Evolutionary conservation across 2,888 invertebrate species (phyloP).

Genomic region (Synergus japonicus): DNA sequence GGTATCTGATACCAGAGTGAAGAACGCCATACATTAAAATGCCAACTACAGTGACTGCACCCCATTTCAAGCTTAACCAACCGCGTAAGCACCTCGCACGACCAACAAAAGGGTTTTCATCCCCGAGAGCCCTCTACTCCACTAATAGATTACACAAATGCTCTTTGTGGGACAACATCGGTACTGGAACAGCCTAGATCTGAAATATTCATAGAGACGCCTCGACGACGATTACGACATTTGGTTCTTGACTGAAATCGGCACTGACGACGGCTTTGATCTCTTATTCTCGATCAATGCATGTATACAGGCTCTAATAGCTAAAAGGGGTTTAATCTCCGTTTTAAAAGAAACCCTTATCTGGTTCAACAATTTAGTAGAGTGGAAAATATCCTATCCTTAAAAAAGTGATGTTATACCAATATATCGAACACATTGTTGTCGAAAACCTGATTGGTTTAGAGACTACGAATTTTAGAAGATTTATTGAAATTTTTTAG

Average conservation of each 20-base stretch:
- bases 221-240: slow-evolving; percentile 61
- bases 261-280: slow-evolving; percentile 62
- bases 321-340: slow-evolving; percentile 9
- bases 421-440: too few relatives aligned
- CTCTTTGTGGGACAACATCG: slow-evolving; percentile 69
- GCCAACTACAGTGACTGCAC: slow-evolving; percentile 45
- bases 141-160: slow-evolving; percentile 73
- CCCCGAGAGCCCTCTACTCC: slow-evolving; percentile 64
- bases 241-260: slow-evolving; percentile 59
- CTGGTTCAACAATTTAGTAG: neutral
- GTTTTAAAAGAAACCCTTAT: neutral
- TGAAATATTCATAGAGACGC: slow-evolving; percentile 69
- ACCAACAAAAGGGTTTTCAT: slow-evolving; percentile 74
- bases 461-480: too few relatives aligned
- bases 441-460: too few relatives aligned
- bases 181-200: slow-evolving; percentile 53
- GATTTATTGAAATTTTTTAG: too few relatives aligned
- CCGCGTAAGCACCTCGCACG: slow-evolving; percentile 71
- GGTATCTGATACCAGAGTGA: neutral
- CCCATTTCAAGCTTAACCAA: slow-evolving; percentile 70
- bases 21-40: neutral
- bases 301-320: neutral
- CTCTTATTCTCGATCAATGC: slow-evolving; percentile 57
- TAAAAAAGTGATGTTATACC: too few relatives aligned
- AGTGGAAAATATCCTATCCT: neutral